Evolutionary conservation across 2,888 invertebrate genomes (phyloP).

Genomic region (Subacronicta megacephala): DNA sequence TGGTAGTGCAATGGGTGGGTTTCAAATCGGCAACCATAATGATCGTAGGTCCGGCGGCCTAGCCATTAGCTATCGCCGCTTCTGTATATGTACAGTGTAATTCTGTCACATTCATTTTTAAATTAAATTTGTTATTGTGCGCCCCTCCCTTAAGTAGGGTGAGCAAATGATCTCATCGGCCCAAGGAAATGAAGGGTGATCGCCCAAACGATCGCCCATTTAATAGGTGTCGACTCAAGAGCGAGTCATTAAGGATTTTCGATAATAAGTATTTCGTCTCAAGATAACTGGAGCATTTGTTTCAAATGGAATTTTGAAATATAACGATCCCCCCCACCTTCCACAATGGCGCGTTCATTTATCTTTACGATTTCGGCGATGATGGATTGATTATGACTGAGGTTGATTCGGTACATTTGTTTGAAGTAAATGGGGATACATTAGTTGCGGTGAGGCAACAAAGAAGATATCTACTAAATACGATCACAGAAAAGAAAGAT

Average conservation of each 20-base stretch:
- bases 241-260: slow-evolving; percentile 53
- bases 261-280: slow-evolving; percentile 50
- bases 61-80: too few species aligned
- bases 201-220: slow-evolving; percentile 78
- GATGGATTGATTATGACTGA: slow-evolving; percentile 45
- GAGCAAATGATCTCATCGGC: slow-evolving; percentile 77
- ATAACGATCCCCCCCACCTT: slow-evolving; percentile 35
- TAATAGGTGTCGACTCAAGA: slow-evolving; percentile 71
- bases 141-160: slow-evolving; percentile 51
- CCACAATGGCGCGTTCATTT: slow-evolving; percentile 34
- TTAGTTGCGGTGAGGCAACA: neutral
- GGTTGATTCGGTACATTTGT: slow-evolving; percentile 28
- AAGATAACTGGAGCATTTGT: slow-evolving; percentile 46
- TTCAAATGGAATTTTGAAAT: slow-evolving; percentile 53
- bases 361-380: slow-evolving; percentile 39
- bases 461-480: neutral
- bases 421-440: slow-evolving; percentile 11
- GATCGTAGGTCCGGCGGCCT: too few species aligned
- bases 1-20: too few species aligned
- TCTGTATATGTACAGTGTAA: too few species aligned
- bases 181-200: slow-evolving; percentile 79
- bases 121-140: neutral
- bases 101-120: too few species aligned
- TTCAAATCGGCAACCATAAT: too few species aligned
- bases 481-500: too few species aligned